Conservation (phyloP, 2,113 vertebrate genomes). For the Steatornis caripensis region DNA sequence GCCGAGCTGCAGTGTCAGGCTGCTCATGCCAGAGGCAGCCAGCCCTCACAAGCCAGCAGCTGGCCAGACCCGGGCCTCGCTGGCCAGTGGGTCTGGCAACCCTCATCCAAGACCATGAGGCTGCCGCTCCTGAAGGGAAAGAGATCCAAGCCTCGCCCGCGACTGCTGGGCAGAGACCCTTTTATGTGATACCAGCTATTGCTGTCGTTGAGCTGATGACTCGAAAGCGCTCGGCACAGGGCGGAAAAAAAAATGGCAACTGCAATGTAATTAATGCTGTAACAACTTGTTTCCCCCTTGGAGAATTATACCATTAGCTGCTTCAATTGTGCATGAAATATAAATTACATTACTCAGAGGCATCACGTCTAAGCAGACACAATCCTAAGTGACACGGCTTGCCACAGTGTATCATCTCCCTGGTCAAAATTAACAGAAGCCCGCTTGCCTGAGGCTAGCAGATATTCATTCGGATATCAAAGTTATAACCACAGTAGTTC, state of each 20-base stretch:
- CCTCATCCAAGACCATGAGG: neutral
- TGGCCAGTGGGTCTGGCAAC: neutral
- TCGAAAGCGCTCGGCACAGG: neutral
- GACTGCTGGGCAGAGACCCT: neutral
- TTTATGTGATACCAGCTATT: neutral
- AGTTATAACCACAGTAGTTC: conserved; percentile 1
- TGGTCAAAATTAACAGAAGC: conserved; percentile 72
- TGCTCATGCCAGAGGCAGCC: neutral
- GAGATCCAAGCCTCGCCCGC: neutral
- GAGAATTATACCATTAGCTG: conserved; percentile 85
- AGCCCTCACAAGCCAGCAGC: neutral
- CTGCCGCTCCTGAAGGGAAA: neutral
- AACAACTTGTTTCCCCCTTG: conserved; percentile 83
- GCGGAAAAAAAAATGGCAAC: conserved; percentile 49
- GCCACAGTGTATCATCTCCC: conserved; percentile 69
- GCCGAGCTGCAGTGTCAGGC: neutral
- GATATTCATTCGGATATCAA: conserved; percentile 45
- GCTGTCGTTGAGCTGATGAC: neutral
- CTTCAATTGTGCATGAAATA: conserved; percentile 87
- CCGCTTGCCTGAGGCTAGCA: conserved; percentile 55
- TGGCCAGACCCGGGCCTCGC: neutral
- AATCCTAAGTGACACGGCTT: conserved; percentile 78
- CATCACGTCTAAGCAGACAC: conserved; percentile 76
- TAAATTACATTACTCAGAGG: conserved; percentile 84
- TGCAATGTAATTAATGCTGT: conserved; percentile 82